Percentiles rank a stretch among this genome's conserved stretches.
These are phyloP conservation scores for Ptychadena robeensis DNA, from an alignment of 2,797 vertebrate genomes.

Conservation along the genomic window DNA sequence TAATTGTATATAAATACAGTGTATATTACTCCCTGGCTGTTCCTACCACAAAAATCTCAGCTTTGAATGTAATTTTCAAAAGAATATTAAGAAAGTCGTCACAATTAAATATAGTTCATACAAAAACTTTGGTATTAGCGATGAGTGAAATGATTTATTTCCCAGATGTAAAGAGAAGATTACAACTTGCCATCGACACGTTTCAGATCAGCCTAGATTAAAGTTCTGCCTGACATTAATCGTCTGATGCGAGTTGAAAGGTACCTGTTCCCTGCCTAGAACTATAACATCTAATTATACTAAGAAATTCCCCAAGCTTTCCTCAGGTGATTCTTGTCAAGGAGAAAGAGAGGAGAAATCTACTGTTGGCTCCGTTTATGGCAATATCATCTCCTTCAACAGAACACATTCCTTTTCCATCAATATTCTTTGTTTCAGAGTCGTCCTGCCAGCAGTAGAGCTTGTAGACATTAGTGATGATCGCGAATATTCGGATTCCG, in stretches of 20 bases:
- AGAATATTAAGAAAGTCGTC: neutral
- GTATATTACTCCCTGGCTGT: neutral
- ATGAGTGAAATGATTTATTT: slow-evolving; percentile 14
- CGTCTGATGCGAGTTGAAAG: slow-evolving; percentile 31
- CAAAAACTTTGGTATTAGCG: neutral
- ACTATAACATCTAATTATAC: slow-evolving; percentile 45
- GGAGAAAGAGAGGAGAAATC: slow-evolving; percentile 37
- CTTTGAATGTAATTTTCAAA: neutral
- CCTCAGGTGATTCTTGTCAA: slow-evolving; percentile 37
- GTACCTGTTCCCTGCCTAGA: slow-evolving; percentile 28
- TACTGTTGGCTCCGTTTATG: slow-evolving; percentile 28
- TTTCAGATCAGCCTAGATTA: slow-evolving; percentile 40
- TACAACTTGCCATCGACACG: slow-evolving; percentile 5
- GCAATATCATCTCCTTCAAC: slow-evolving; percentile 12
- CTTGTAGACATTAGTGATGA: neutral
- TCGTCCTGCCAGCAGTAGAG: neutral
- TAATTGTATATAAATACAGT: neutral
- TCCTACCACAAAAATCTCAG: neutral
- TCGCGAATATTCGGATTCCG: no score
- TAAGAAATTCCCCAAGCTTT: slow-evolving; percentile 42
- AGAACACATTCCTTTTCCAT: neutral
- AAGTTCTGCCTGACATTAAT: slow-evolving; percentile 20
- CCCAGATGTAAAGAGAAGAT: neutral
- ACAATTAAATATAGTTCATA: slow-evolving; percentile 1
- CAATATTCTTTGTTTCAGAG: neutral